Evolutionary conservation across 1,140 invertebrate genomes (phyloP).

Genomic region (Homalodisca vitripennis): DNA sequence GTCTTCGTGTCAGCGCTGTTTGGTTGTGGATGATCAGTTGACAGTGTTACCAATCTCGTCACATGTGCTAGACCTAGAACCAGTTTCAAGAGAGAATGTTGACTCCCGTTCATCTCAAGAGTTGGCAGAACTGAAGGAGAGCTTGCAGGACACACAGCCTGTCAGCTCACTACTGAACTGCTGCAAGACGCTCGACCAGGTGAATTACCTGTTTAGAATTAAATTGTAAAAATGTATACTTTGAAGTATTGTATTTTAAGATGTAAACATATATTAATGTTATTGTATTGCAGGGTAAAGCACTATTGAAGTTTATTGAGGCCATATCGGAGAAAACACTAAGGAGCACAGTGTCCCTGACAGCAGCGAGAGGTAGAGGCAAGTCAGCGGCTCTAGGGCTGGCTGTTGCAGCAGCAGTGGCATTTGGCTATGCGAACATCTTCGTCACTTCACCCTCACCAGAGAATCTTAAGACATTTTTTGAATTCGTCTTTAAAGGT

Average conservation of each 20-base stretch:
- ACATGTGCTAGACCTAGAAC: constrained; percentile 75
- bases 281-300: constrained; percentile 64
- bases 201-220: constrained; percentile 41
- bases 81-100: constrained; percentile 55
- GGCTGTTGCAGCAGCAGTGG: constrained; percentile 81
- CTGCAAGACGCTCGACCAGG: constrained; percentile 93
- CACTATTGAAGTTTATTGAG: constrained; percentile 92
- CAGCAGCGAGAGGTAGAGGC: constrained; percentile 93
- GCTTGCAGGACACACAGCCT: constrained; percentile 84
- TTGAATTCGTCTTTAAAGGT: constrained; percentile 96
- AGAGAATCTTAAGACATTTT: constrained; percentile 97
- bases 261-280: constrained; percentile 6
- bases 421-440: constrained; percentile 94
- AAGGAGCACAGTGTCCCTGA: constrained; percentile 89
- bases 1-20: constrained; percentile 80
- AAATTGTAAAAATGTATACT: neutral
- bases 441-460: constrained; percentile 98
- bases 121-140: constrained; percentile 70
- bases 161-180: constrained; percentile 86
- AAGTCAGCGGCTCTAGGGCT: constrained; percentile 98
- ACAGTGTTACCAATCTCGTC: constrained; percentile 92
- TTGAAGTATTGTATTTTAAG: neutral
- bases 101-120: constrained; percentile 55
- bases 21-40: constrained; percentile 93
- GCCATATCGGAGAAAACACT: constrained; percentile 91